phyloP scores from a whole-genome alignment of 2,888 invertebrate genomes.

The Nipponacmea schrenckii region DNA sequence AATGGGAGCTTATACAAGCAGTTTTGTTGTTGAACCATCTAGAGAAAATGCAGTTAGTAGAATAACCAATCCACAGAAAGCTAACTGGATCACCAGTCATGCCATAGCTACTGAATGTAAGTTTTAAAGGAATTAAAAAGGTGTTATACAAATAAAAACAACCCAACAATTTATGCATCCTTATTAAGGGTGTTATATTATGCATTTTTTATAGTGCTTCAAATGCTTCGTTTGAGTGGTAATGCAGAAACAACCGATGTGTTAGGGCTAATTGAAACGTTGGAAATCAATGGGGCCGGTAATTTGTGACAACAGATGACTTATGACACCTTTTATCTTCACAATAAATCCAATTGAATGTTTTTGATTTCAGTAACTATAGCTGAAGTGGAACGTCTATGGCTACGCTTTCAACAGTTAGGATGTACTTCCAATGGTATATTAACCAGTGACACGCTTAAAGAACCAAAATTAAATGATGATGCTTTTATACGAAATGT shows the following conservation, averaged over 20 bases:
- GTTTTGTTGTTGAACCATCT: slow-evolving; percentile 33
- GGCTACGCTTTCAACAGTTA: slow-evolving; percentile 65
- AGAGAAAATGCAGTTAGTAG: slow-evolving; percentile 39
- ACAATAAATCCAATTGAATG: no score
- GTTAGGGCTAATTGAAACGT: no score
- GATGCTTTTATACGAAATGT: slow-evolving; percentile 63
- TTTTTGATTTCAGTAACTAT: slow-evolving; percentile 56
- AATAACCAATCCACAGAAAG: slow-evolving; percentile 52
- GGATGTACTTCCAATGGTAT: slow-evolving; percentile 61
- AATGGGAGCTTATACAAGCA: slow-evolving; percentile 37
- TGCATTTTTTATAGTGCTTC: no score
- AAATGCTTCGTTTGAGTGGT: no score
- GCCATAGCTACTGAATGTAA: slow-evolving; percentile 62
- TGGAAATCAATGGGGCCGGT: no score
- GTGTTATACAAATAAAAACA: no score
- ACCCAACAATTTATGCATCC: no score
- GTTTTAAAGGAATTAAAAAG: slow-evolving; percentile 27
- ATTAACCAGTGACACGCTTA: slow-evolving; percentile 43
- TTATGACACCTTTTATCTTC: no score
- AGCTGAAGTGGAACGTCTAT: slow-evolving; percentile 66
- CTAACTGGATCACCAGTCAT: slow-evolving; percentile 65
- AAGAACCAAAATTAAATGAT: slow-evolving; percentile 37
- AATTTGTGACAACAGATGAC: no score
- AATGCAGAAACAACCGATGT: no score
- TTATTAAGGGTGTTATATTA: no score